Conservation (phyloP, 2,888 invertebrate genomes). For the Drosophila falleni region DNA sequence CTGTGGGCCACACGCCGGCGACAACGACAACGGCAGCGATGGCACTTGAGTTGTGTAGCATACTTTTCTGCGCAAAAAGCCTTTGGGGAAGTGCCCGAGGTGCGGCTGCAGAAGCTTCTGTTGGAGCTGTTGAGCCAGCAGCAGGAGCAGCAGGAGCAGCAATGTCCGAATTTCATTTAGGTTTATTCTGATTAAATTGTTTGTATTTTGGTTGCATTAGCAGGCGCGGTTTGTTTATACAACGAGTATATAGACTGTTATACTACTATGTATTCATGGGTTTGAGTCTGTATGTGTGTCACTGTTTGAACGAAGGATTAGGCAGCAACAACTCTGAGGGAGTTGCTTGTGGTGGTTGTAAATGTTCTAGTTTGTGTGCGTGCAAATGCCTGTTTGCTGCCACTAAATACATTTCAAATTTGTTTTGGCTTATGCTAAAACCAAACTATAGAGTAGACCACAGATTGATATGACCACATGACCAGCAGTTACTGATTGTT, state of each 20-base stretch:
- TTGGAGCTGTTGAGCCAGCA: conserved; percentile 17
- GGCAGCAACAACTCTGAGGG: conserved; percentile 12
- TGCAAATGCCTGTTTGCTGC: conserved; percentile 57
- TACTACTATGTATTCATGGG: conserved; percentile 14
- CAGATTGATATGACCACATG: conserved; percentile 68
- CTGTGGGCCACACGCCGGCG: conserved; percentile 56
- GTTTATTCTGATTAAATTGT: conserved; percentile 81
- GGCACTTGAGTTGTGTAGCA: conserved; percentile 75
- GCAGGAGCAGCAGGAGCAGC: conserved; percentile 26
- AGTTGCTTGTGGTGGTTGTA: conserved; percentile 19
- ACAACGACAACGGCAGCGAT: conserved; percentile 46
- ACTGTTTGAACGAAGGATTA: conserved; percentile 63
- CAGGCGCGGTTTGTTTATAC: conserved; percentile 43
- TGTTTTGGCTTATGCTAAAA: conserved; percentile 75
- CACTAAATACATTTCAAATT: conserved; percentile 81
- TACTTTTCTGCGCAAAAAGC: conserved; percentile 73
- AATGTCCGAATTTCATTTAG: conserved; percentile 73
- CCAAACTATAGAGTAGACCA: conserved; percentile 54
- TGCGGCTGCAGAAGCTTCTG: conserved; percentile 35
- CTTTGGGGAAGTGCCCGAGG: conserved; percentile 58
- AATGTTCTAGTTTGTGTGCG: conserved; percentile 5
- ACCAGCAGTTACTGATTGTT: conserved; percentile 12
- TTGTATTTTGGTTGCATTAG: conserved; percentile 81
- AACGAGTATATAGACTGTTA: conserved; percentile 30
- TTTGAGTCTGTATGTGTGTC: conserved; percentile 23